Conservation (phyloP, 2,888 invertebrate genomes). For the Maniola hyperantus region DNA sequence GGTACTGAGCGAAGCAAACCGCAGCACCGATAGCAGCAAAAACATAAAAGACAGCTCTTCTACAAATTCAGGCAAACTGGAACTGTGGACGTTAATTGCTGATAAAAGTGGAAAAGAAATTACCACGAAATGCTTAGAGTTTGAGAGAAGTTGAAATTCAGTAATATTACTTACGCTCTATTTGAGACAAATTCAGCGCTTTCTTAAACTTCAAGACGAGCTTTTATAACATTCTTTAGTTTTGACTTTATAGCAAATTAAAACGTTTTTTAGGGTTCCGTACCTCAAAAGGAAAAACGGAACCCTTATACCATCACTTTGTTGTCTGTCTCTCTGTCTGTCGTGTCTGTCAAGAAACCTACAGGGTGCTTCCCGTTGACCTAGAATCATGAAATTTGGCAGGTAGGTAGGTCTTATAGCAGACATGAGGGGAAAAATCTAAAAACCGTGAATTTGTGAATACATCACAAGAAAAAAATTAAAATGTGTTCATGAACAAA, state of each 20-base stretch:
- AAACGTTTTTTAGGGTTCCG: too few species aligned
- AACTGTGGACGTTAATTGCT: conserved; percentile 18
- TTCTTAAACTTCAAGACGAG: conserved; percentile 3
- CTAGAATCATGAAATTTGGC: too few species aligned
- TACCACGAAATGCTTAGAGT: conserved; percentile 11
- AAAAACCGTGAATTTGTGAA: too few species aligned
- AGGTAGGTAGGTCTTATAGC: too few species aligned
- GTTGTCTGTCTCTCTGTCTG: too few species aligned
- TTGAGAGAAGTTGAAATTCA: conserved; percentile 1
- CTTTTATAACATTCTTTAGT: not conserved
- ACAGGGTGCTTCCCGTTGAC: too few species aligned
- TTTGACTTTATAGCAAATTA: not conserved
- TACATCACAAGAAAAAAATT: too few species aligned
- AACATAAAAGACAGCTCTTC: conserved; percentile 14
- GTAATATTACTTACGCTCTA: conserved; percentile 11
- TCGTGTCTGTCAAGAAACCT: too few species aligned
- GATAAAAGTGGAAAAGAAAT: conserved; percentile 20
- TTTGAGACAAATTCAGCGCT: conserved; percentile 16
- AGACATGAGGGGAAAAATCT: too few species aligned
- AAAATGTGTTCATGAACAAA: too few species aligned
- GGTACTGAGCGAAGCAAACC: conserved; percentile 1
- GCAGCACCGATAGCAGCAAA: not conserved
- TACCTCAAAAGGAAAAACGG: too few species aligned
- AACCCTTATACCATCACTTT: too few species aligned
- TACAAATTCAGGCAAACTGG: conserved; percentile 12